Evolutionary conservation across 1,140 invertebrate genomes (phyloP).

Genomic region (Pectinophora gossypiella): DNA sequence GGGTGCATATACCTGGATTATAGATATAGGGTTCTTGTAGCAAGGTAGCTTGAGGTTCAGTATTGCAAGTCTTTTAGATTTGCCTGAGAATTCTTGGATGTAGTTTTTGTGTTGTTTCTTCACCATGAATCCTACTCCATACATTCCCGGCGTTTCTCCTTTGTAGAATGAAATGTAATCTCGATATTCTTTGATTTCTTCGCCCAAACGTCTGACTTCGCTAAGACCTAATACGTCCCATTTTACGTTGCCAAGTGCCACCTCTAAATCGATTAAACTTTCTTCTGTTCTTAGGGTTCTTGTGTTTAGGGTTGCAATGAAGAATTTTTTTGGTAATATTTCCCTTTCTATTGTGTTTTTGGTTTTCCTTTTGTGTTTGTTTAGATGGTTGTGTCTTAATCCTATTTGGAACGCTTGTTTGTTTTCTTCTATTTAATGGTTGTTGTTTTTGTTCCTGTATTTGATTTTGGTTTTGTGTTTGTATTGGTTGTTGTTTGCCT

Average conservation of each 20-base stretch:
- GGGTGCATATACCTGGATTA: conserved; percentile 7
- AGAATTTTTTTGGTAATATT: conserved; percentile 3
- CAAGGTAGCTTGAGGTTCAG: conserved; percentile 4
- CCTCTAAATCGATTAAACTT: conserved; percentile 5
- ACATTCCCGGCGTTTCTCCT: conserved; percentile 4
- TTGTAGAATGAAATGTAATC: conserved; percentile 1
- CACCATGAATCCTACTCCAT: conserved; percentile 13
- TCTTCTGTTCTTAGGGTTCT: conserved; percentile 8
- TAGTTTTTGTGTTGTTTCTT: conserved; percentile 1
- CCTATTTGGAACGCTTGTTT: too few relatives aligned
- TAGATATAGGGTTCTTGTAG: not conserved
- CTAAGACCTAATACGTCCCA: conserved; percentile 10
- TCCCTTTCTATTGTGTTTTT: too few relatives aligned
- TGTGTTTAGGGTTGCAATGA: conserved; percentile 8
- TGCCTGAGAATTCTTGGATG: conserved; percentile 3
- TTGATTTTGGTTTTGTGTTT: too few relatives aligned
- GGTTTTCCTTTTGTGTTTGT: too few relatives aligned
- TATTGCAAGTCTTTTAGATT: conserved; percentile 8
- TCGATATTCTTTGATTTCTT: conserved; percentile 8
- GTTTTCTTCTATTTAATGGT: too few relatives aligned
- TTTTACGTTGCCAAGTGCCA: conserved; percentile 6
- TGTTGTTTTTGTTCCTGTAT: too few relatives aligned
- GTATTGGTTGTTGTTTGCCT: not conserved
- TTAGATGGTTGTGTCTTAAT: too few relatives aligned
- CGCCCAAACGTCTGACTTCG: conserved; percentile 6